A percentile compares a stretch with the other conserved stretches of the same genome.
phyloP scores from a whole-genome alignment of 2,113 vertebrate species.

The Sinocyclocheilus grahami region DNA sequence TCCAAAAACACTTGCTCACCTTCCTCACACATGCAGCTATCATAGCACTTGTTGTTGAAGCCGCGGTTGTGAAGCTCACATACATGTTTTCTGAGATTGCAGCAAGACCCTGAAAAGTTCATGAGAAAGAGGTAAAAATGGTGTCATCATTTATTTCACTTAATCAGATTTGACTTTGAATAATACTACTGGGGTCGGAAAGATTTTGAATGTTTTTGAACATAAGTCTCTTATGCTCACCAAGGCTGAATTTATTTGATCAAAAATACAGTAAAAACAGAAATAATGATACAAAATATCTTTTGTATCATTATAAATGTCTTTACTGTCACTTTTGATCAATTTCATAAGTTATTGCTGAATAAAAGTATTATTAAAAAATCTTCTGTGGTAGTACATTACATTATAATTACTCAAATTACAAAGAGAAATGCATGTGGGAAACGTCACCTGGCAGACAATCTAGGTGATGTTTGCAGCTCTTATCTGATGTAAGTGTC shows the following conservation, averaged over 20 bases:
- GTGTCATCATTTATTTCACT: background rate
- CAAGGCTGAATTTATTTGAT: background rate
- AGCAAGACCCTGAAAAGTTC: constrained; percentile 78
- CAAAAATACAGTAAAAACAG: background rate
- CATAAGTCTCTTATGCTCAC: background rate
- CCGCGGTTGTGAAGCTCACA: constrained; percentile 84
- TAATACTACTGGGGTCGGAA: no score
- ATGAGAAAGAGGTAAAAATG: background rate
- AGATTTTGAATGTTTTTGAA: background rate
- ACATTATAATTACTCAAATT: background rate
- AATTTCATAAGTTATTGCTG: no score
- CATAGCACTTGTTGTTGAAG: constrained; percentile 87
- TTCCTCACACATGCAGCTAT: constrained; percentile 86
- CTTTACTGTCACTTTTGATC: no score
- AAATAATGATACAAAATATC: background rate
- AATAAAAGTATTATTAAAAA: background rate
- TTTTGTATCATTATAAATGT: no score
- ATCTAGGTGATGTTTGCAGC: constrained; percentile 83
- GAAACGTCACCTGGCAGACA: constrained; percentile 77
- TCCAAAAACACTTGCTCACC: constrained; percentile 67
- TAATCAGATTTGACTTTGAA: no score
- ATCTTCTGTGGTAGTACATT: background rate
- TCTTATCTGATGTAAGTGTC: constrained; percentile 54
- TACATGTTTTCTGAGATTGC: constrained; percentile 79
- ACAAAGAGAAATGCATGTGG: background rate